Evolutionary conservation across 23 tunicate genomes (phyloP), one percentile per base, ranked within the genome.

Genomic region (Phallusia fumigata): DNA sequence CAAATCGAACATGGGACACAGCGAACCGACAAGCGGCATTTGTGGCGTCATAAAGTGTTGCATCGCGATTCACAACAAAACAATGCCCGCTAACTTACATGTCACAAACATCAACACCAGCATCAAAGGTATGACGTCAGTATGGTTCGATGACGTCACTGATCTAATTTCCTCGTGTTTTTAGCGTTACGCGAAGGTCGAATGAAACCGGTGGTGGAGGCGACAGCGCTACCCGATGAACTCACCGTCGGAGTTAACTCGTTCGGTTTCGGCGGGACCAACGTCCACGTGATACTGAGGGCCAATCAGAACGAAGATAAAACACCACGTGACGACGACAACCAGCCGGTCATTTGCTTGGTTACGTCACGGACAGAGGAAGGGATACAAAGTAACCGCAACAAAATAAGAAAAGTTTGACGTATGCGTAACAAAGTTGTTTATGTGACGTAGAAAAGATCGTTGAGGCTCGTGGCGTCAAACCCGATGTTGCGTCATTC

Each of bases 1-100:
- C 21, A 82, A 82, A 69, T 82, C 85, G 64, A 82, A 82, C 30
- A 82, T 82, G 85, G 85, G 85, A 30, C 85, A 82, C 64, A 73
- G 78, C 33, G 85, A 82, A 34, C 74, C 85, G 0, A 52, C 85
- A 15, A 82, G 85, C 40, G 85, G 85, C 0, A 6, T 82, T 26
- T 72, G 78, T 64, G 53, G 45, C 30, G 53, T 82, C 35, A 45
- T 73, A 0, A 82, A 82, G 36, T 82, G 85, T 40, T 36, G 51
- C 0, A 22, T 82, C 45, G 85, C 85, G 2, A 34, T 69, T 24
- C 31, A 24, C n/a, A 69, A 32, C 12, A 21, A 53, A 53, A 33
- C 35, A 30, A 72, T 82, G 22, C 85, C 85, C 30, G 40, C 85
- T 0, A 82, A 82, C 40, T 32, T 82, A 52, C 85, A 82, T 32